A percentile compares a stretch with the other conserved stretches of the same genome.
These are phyloP conservation scores for Melanostoma mellinum DNA, from an alignment of 2,888 invertebrate genomes.

Conservation along the genomic window DNA sequence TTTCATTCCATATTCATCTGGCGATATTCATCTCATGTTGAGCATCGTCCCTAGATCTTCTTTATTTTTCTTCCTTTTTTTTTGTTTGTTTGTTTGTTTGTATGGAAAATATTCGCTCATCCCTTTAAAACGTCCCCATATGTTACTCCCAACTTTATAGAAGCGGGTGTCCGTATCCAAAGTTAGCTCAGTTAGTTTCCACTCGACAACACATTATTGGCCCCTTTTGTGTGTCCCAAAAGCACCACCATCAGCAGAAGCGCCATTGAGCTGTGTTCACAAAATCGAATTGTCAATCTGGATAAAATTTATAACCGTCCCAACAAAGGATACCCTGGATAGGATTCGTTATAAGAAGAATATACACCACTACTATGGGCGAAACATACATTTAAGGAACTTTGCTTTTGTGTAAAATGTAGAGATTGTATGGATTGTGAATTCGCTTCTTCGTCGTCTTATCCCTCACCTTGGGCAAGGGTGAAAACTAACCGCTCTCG, in stretches of 20 bases:
- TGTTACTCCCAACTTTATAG: constrained; percentile 11
- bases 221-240: constrained; percentile 53
- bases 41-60: constrained; percentile 7
- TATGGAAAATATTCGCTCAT: constrained; percentile 4
- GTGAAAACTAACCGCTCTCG: constrained; percentile 17
- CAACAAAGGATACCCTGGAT: constrained; percentile 51
- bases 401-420: constrained; percentile 21
- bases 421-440: too few relatives aligned
- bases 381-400: constrained; percentile 32
- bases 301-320: constrained; percentile 65
- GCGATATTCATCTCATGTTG: constrained; percentile 55
- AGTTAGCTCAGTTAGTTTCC: constrained; percentile 69
- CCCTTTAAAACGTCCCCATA: constrained; percentile 38
- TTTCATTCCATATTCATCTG: constrained; percentile 55
- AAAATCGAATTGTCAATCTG: constrained; percentile 73
- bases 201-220: constrained; percentile 70
- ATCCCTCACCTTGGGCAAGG: constrained; percentile 25
- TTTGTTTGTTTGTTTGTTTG: constrained; percentile 6
- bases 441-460: neutral
- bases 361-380: neutral
- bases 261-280: constrained; percentile 71
- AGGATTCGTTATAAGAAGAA: constrained; percentile 37
- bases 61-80: neutral
- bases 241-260: constrained; percentile 45
- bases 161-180: constrained; percentile 37